phyloP scores from a whole-genome alignment of 1,140 invertebrate genomes.

The Heliconius nattereri region DNA sequence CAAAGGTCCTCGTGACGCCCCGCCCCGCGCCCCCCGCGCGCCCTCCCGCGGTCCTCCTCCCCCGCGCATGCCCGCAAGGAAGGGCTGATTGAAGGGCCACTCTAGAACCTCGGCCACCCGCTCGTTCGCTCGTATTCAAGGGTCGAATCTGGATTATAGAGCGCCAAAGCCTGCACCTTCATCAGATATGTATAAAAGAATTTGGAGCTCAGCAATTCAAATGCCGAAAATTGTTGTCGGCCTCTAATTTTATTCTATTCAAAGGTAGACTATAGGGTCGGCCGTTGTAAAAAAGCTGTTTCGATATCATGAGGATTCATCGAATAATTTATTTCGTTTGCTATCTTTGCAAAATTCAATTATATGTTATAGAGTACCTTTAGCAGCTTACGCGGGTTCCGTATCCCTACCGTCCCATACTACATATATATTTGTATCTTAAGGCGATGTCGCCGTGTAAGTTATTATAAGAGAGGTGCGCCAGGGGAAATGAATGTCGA shows the following conservation, averaged over 20 bases:
- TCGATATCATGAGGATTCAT: slow-evolving; percentile 23
- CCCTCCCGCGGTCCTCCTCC: slow-evolving; percentile 46
- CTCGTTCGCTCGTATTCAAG: slow-evolving; percentile 79
- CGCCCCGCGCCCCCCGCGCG: slow-evolving; percentile 40
- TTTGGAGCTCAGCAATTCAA: slow-evolving; percentile 69
- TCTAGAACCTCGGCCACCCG: slow-evolving; percentile 77
- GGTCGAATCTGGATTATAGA: slow-evolving; percentile 79
- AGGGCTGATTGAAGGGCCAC: slow-evolving; percentile 80
- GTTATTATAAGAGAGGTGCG: slow-evolving; percentile 81
- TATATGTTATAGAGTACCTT: slow-evolving; percentile 38
- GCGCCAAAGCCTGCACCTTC: slow-evolving; percentile 76
- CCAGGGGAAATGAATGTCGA: slow-evolving; percentile 80
- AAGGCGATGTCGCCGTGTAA: slow-evolving; percentile 75
- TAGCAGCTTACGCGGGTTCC: slow-evolving; percentile 43
- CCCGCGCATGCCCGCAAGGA: slow-evolving; percentile 69
- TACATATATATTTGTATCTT: slow-evolving; percentile 61
- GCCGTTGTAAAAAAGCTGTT: slow-evolving; percentile 30
- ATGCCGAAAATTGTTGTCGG: slow-evolving; percentile 64
- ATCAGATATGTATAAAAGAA: slow-evolving; percentile 78
- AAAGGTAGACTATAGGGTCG: slow-evolving; percentile 40
- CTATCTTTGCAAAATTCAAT: slow-evolving; percentile 44
- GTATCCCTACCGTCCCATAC: slow-evolving; percentile 54
- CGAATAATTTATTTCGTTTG: slow-evolving; percentile 40
- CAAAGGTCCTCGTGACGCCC: slow-evolving; percentile 70
- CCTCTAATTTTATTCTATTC: slow-evolving; percentile 65